phyloP scores from a whole-genome alignment of 2,797 vertebrate genomes.

The Falco biarmicus region DNA sequence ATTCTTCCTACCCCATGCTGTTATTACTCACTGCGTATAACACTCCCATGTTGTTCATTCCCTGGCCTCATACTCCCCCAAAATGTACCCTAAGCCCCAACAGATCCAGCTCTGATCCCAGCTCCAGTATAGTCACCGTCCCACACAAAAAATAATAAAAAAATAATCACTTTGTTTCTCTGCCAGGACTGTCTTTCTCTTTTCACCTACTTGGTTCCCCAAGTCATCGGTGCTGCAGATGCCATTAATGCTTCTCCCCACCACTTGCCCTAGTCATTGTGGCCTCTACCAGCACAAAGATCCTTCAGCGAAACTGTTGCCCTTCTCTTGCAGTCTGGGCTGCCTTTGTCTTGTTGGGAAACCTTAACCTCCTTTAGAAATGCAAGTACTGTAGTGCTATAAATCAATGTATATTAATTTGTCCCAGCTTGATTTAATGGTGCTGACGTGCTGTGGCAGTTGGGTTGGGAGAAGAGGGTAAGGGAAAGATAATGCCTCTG shows the following conservation, averaged over 20 bases:
- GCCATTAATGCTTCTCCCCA: neutral
- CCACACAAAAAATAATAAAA: neutral
- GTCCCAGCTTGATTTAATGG: neutral
- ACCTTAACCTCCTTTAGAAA: neutral
- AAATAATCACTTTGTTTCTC: neutral
- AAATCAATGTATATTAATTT: neutral
- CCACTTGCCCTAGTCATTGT: neutral
- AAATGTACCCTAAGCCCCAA: neutral
- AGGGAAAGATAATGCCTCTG: neutral
- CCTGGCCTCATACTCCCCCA: neutral
- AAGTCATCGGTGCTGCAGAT: neutral
- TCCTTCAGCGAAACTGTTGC: neutral
- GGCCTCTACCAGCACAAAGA: neutral
- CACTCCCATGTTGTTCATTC: neutral
- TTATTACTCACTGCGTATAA: neutral
- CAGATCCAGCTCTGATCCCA: neutral
- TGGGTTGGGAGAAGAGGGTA: neutral
- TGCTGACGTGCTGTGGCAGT: neutral
- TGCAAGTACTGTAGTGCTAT: neutral
- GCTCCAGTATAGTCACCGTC: neutral
- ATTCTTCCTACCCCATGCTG: neutral
- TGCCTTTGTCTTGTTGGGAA: neutral
- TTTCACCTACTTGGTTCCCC: neutral
- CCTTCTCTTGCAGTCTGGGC: neutral
- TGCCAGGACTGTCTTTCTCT: neutral